Percentiles rank a stretch among this genome's conserved stretches.
Evolutionary conservation across 2,888 invertebrate genomes (phyloP).

Genomic region (Orthonychiurus folsomi): DNA sequence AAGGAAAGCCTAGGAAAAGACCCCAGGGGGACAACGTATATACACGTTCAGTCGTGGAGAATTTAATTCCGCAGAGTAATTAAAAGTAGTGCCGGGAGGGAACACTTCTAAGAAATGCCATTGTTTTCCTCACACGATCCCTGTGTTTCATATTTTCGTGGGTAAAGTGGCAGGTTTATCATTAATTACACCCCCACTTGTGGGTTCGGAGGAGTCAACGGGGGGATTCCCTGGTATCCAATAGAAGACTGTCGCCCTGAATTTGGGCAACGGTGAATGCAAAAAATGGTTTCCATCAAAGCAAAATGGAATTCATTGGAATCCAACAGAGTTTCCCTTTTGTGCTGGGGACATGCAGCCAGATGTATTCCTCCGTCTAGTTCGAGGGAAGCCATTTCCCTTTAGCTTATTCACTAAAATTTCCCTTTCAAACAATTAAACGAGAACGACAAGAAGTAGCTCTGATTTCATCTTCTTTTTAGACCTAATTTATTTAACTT

Average conservation of each 20-base stretch:
- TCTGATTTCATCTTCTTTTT: too few species aligned
- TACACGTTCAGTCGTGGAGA: too few species aligned
- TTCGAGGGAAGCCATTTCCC: background rate
- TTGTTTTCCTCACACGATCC: too few species aligned
- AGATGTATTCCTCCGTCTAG: background rate
- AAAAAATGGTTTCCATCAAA: slow-evolving; percentile 19
- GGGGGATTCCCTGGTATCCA: slow-evolving; percentile 4
- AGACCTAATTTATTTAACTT: too few species aligned
- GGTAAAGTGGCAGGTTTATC: too few species aligned
- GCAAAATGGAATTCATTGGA: slow-evolving; percentile 16
- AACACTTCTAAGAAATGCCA: too few species aligned
- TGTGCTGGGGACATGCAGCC: slow-evolving; percentile 18
- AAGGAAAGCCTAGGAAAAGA: background rate
- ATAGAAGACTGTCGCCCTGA: slow-evolving; percentile 15
- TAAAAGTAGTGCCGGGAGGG: too few species aligned
- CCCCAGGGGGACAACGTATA: too few species aligned
- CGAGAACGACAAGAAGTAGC: background rate
- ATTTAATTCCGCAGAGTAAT: too few species aligned
- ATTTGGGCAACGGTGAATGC: slow-evolving; percentile 15
- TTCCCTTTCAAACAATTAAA: background rate
- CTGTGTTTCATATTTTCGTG: too few species aligned
- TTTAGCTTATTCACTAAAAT: background rate
- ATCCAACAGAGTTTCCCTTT: slow-evolving; percentile 20
- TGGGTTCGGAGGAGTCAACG: too few species aligned
- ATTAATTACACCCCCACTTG: too few species aligned